Percentiles rank a stretch among this genome's conserved stretches.
Conservation (phyloP, 2,113 vertebrate genomes). For the Cariama cristata region DNA sequence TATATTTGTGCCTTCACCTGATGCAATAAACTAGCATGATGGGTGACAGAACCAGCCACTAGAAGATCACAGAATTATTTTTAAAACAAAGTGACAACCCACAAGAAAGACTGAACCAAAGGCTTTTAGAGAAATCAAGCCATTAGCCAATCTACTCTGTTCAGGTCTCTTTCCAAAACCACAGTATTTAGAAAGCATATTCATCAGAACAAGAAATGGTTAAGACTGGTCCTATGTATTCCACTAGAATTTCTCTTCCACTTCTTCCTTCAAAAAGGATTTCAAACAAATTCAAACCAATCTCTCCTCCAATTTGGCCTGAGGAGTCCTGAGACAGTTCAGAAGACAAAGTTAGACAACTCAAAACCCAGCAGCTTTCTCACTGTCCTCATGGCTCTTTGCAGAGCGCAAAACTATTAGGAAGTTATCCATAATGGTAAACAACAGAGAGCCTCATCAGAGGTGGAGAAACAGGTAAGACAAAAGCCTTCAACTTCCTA, state of each 20-base stretch:
- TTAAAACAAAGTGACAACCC: neutral
- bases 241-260: neutral
- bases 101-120: neutral
- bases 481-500: neutral
- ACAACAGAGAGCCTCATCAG: neutral
- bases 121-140: neutral
- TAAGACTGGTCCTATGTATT: neutral
- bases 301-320: neutral
- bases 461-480: neutral
- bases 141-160: neutral
- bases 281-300: neutral
- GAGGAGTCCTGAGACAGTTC: neutral
- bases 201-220: neutral
- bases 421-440: neutral
- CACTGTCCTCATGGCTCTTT: rapidly evolving
- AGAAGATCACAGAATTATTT: neutral
- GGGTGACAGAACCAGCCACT: neutral
- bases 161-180: neutral
- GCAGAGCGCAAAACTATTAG: neutral
- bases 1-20: neutral
- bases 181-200: neutral
- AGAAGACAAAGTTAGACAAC: neutral
- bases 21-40: neutral
- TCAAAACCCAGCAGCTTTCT: neutral
- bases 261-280: neutral